phyloP scores from a whole-genome alignment of 2,888 invertebrate species.

The Anoncus sp. region DNA sequence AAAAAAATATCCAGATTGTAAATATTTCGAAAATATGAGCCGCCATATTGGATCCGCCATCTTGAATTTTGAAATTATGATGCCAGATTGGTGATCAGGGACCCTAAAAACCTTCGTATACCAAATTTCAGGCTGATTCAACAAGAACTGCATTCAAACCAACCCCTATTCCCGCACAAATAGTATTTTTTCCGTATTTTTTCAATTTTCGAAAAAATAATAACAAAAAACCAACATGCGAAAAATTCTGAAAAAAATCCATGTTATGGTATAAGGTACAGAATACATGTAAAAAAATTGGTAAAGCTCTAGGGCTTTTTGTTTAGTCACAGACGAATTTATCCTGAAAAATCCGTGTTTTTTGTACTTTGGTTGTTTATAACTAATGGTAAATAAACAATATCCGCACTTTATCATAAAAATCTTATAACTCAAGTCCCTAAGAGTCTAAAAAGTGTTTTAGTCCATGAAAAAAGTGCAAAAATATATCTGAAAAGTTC shows the following conservation, averaged over 20 bases:
- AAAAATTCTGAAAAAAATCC: conserved; percentile 10
- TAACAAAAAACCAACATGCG: too few relatives aligned
- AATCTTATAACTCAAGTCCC: conserved; percentile 11
- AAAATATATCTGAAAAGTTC: too few relatives aligned
- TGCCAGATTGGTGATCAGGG: too few relatives aligned
- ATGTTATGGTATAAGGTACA: conserved; percentile 8
- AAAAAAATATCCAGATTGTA: too few relatives aligned
- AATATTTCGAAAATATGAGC: too few relatives aligned
- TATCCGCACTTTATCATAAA: conserved; percentile 8
- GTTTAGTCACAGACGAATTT: conserved; percentile 7
- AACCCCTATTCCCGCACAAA: not conserved
- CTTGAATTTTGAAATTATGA: too few relatives aligned
- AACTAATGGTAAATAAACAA: not conserved
- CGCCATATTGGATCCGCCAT: too few relatives aligned
- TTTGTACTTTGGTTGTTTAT: conserved; percentile 12
- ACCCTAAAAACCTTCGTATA: too few relatives aligned
- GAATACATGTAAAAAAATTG: not conserved
- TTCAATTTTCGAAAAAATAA: too few relatives aligned
- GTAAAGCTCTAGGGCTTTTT: conserved; percentile 4
- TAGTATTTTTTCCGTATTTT: too few relatives aligned
- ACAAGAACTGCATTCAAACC: conserved; percentile 13
- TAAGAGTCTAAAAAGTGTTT: conserved; percentile 12
- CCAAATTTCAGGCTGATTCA: conserved; percentile 1
- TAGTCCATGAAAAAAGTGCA: conserved; percentile 4
- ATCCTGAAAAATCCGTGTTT: not conserved